A percentile compares a stretch with the other conserved stretches of the same genome.
phyloP scores from a whole-genome alignment of 2,113 vertebrate genomes.

The Chloropsis hardwickii region DNA sequence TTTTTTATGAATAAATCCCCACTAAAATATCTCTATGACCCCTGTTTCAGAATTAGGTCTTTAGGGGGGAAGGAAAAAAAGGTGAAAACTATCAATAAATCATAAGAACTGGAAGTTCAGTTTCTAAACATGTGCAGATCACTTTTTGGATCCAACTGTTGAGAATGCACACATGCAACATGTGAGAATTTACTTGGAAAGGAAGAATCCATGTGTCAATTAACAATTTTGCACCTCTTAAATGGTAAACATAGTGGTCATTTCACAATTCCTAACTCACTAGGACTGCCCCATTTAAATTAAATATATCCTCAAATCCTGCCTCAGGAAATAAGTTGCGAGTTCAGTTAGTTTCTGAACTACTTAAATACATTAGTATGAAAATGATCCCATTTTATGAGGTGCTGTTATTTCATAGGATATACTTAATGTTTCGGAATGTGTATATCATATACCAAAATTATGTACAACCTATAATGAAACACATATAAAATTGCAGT shows the following conservation, averaged over 20 bases:
- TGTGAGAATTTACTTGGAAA: neutral
- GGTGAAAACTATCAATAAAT: neutral
- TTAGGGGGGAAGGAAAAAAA: rapidly evolving
- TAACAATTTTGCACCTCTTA: slow-evolving; percentile 45
- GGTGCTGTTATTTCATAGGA: slow-evolving; percentile 47
- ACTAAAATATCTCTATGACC: neutral
- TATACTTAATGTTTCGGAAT: slow-evolving; percentile 37
- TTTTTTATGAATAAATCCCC: neutral
- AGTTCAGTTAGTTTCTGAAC: slow-evolving; percentile 30
- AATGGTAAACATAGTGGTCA: neutral
- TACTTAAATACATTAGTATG: slow-evolving; percentile 43
- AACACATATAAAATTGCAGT: slow-evolving; percentile 18
- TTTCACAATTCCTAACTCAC: slow-evolving; percentile 49
- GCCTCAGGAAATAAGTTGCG: slow-evolving; percentile 13
- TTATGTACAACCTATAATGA: slow-evolving; percentile 27
- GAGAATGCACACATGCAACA: neutral
- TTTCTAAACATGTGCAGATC: neutral
- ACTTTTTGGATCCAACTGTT: neutral
- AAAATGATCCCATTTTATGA: slow-evolving; percentile 52
- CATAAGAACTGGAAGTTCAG: neutral
- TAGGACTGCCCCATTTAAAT: slow-evolving; percentile 1
- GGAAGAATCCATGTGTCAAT: neutral
- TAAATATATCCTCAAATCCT: slow-evolving; percentile 53
- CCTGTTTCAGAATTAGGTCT: neutral
- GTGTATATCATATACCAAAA: slow-evolving; percentile 26